These are phyloP conservation scores for Stenichneumon culpator DNA, from an alignment of 2,888 invertebrate species.

Conservation along the genomic window DNA sequence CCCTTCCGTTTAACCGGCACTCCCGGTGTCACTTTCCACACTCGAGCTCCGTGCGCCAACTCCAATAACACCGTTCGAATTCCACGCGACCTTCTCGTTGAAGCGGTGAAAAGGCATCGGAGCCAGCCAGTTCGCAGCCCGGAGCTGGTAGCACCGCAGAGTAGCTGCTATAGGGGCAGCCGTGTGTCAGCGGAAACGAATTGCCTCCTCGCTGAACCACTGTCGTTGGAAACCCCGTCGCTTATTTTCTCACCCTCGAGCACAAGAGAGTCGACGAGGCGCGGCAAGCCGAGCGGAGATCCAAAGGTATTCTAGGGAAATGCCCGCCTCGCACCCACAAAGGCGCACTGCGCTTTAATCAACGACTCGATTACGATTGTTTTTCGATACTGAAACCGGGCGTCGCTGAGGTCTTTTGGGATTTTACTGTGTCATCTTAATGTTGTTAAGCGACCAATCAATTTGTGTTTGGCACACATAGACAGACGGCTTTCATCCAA, in stretches of 20 bases:
- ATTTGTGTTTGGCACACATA: too few relatives aligned
- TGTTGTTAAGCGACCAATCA: too few relatives aligned
- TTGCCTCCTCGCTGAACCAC: slow-evolving; percentile 14
- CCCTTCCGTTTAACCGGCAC: slow-evolving; percentile 21
- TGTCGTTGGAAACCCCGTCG: slow-evolving; percentile 3
- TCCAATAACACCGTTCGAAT: slow-evolving; percentile 32
- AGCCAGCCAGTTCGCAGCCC: neutral
- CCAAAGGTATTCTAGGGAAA: slow-evolving; percentile 1
- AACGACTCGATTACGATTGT: neutral
- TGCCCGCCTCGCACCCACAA: neutral
- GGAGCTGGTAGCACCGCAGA: neutral
- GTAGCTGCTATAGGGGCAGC: slow-evolving; percentile 1
- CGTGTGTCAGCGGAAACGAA: slow-evolving; percentile 44
- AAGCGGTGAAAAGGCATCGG: neutral
- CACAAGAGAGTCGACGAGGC: neutral
- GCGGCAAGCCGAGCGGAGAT: slow-evolving; percentile 10
- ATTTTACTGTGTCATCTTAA: too few relatives aligned
- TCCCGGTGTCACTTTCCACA: slow-evolving; percentile 23
- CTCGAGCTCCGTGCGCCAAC: neutral
- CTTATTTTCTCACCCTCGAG: slow-evolving; percentile 36
- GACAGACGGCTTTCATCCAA: too few relatives aligned
- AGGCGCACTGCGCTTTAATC: too few relatives aligned
- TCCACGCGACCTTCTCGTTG: slow-evolving; percentile 5
- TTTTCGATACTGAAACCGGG: neutral
- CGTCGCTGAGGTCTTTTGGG: too few relatives aligned